Evolutionary conservation across 2,888 invertebrate genomes (phyloP), one percentile per base, ranked within the genome.

Genomic region (Aphidius colemani): DNA sequence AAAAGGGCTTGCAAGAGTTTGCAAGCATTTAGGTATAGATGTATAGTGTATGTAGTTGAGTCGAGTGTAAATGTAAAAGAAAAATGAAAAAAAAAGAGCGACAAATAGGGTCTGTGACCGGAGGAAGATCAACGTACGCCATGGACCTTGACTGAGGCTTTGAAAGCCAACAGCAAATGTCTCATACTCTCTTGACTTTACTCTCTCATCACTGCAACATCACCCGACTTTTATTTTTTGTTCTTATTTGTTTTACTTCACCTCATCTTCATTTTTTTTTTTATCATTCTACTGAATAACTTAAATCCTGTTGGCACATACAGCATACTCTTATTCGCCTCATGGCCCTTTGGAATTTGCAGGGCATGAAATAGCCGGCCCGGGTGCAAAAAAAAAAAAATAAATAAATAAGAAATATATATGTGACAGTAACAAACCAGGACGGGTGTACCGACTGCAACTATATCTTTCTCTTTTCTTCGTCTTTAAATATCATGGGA

Each of bases 91-190:
- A 59, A 66, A 64, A 72, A 67, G 65, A 67, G 65, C 66, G 64
- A 69, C 63, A 59, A 69, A 58, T 66, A 69, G 74, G 80, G 81
- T 81, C 80, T 77, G 77, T 80, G 81, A 81, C 80, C 81, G 79
- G 0, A 73, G 72, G 61, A 79, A 74, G 81, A 81, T 79, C 82
- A 82, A 81, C 77, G 82, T 74, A 78, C 81, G 81, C 76, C 69
- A 66, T 70, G 75, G 78, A 81, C 82, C 81, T 82, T 82, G 82
- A 81, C 79, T 79, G 73, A 74, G 75, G 71, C 70, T 11, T 69
- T 70, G 72, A 63, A 65, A 67, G 67, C 30, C 30, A 30, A 30
- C 30, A 30, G 30, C 30, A 70, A 61, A 18, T 64, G 66, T 57
- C 10, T 64, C 61, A 45, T 66, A 63, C 11, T 65, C 50, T 64